These are phyloP conservation scores for Phytoseiulus persimilis DNA, from an alignment of 2,888 invertebrate species.

Conservation along the genomic window DNA sequence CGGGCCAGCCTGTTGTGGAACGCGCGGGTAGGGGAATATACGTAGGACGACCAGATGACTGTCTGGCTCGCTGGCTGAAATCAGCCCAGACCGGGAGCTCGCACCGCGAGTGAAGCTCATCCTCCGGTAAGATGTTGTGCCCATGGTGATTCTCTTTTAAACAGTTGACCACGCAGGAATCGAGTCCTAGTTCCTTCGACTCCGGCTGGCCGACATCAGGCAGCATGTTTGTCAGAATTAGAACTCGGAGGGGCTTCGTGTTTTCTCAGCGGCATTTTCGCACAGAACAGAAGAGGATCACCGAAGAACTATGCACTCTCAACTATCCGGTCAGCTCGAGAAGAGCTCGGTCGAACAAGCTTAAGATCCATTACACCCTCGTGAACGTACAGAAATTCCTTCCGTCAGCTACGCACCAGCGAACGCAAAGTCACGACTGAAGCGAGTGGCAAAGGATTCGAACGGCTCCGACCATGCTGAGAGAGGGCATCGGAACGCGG, in stretches of 20 bases:
- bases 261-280: no score
- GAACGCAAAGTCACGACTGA: background rate
- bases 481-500: background rate
- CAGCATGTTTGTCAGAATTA: no score
- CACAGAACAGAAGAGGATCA: background rate
- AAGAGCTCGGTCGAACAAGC: no score
- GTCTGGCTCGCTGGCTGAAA: background rate
- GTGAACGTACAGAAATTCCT: background rate
- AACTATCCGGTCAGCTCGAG: no score
- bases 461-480: background rate
- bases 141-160: no score
- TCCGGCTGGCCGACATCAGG: no score
- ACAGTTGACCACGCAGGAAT: no score
- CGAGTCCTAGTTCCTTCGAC: no score
- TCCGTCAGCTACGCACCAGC: background rate
- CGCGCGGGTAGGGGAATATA: background rate
- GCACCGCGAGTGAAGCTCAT: no score
- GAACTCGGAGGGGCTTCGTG: no score
- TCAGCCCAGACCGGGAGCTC: background rate
- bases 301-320: background rate
- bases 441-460: background rate
- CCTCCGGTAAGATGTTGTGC: no score
- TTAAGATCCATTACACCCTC: background rate
- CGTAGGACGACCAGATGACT: background rate
- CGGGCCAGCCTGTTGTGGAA: background rate